phyloP scores from a whole-genome alignment of 1,140 invertebrate genomes.

The Drosophila obscura region DNA sequence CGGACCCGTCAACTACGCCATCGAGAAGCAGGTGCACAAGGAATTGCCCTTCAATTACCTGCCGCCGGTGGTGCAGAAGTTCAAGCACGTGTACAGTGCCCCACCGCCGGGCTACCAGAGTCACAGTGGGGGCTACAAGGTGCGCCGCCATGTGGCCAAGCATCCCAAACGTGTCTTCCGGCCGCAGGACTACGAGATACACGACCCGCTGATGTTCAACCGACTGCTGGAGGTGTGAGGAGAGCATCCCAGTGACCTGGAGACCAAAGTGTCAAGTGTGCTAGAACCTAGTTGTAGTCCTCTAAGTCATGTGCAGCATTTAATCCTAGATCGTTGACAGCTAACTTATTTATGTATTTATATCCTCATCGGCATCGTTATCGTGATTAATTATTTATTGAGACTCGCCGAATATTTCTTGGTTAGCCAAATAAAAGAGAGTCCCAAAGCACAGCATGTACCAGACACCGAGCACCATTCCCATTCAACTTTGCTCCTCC shows the following conservation, averaged over 20 bases:
- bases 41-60: slow-evolving; percentile 61
- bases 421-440: slow-evolving; percentile 35
- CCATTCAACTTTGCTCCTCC: neutral
- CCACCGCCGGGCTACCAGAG: slow-evolving; percentile 32
- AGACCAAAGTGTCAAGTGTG: neutral
- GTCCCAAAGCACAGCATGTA: slow-evolving; percentile 62
- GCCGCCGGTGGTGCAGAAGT: slow-evolving; percentile 74
- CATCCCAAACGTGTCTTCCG: slow-evolving; percentile 40
- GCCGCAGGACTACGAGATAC: slow-evolving; percentile 70
- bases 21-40: slow-evolving; percentile 79
- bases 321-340: slow-evolving; percentile 50
- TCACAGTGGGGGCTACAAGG: slow-evolving; percentile 68
- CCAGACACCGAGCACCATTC: slow-evolving; percentile 37
- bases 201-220: slow-evolving; percentile 78
- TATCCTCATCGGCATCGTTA: slow-evolving; percentile 22
- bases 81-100: slow-evolving; percentile 71
- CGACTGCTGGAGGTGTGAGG: slow-evolving; percentile 67
- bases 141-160: slow-evolving; percentile 63
- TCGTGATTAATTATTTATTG: slow-evolving; percentile 51
- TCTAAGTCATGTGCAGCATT: slow-evolving; percentile 80
- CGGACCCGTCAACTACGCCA: slow-evolving; percentile 59
- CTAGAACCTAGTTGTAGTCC: slow-evolving; percentile 50
- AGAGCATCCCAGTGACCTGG: neutral
- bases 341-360: slow-evolving; percentile 65
- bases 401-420: slow-evolving; percentile 20